Conservation (phyloP, 23 tunicate species). For the Halocynthia aurantium region DNA sequence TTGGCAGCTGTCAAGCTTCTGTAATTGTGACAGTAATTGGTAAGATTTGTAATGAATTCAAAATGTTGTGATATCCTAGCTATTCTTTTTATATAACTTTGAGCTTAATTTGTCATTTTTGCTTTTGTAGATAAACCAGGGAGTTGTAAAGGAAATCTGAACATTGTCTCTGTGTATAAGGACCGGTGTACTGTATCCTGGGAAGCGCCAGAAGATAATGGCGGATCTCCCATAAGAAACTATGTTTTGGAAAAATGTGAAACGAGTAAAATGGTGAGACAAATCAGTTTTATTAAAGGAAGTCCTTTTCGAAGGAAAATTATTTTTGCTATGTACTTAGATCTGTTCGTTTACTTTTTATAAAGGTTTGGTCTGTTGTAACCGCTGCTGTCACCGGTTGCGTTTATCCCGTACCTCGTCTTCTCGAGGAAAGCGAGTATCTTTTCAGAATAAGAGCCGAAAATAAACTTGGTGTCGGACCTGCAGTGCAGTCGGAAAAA, state of each 20-base stretch:
- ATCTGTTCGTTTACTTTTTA: slow-evolving; percentile 9
- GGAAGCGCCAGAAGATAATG: slow-evolving; percentile 77
- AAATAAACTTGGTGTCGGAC: slow-evolving; percentile 79
- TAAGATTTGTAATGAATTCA: background rate
- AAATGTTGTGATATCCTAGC: background rate
- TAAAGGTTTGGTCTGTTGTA: slow-evolving; percentile 80
- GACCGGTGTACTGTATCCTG: slow-evolving; percentile 44
- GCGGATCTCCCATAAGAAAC: slow-evolving; percentile 76
- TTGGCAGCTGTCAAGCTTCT: slow-evolving; percentile 37
- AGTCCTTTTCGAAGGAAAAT: too few species aligned
- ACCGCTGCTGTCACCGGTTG: slow-evolving; percentile 36
- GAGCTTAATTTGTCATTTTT: background rate
- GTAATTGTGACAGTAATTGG: slow-evolving; percentile 62
- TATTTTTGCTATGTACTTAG: background rate
- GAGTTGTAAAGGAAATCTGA: slow-evolving; percentile 35
- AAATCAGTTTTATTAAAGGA: background rate
- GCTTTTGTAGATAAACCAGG: slow-evolving; percentile 58
- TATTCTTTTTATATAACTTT: background rate
- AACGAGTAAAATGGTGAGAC: slow-evolving; percentile 42
- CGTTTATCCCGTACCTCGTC: slow-evolving; percentile 35
- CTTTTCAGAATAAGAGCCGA: slow-evolving; percentile 84
- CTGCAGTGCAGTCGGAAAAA: slow-evolving; percentile 38
- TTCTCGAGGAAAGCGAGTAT: slow-evolving; percentile 77
- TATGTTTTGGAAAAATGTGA: slow-evolving; percentile 83
- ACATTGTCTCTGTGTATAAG: slow-evolving; percentile 2